Base-by-base conservation (phyloP, 2,797 vertebrate species). In the Danio albolineatus region DNA sequence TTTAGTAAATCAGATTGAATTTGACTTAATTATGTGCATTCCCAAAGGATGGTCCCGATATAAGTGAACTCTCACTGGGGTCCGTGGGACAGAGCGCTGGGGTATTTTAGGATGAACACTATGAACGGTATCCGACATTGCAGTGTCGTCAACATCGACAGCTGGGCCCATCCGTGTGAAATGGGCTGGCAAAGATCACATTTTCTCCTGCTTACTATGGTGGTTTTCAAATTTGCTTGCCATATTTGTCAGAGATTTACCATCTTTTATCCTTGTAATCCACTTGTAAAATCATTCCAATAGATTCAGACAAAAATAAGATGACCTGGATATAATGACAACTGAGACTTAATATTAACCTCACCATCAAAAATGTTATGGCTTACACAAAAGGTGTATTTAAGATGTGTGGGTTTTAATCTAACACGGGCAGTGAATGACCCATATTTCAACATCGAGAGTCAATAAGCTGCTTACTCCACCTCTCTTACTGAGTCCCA, bases 61-160 rank as follows among this genome's bases (percentile, higher is more conserved):
- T 79, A 81, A 60, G 21, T 67, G 83, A 81, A 36, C 72, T 86
- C 85, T 79, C 84, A 71, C 0, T n/a, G 85, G 85, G 84, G 87
- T 74, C 69, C 82, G 81, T 83, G 82, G 83, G 85, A 90, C 89
- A 90, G 89, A 89, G 87, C 48, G 57, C 80, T 8, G 1, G 82
- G 82, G 73, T 92, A 92, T 92, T 93, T 93, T 91, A 89, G 84
- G 91, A 89, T 66, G 16, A 75, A 61, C 80, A 81, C 86, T 87
- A 82, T 85, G 82, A 87, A 84, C 60, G 19, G 76, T 75, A 86
- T 83, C 82, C 82, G 71, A 78, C 76, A 51, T 76, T 79, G 85
- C 77, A 73, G 80, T 71, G 80, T 82, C 71, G 71, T 83, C 73
- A 75, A 70, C 83, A 82, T 44, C 81, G 79, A 82, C 81, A 87